A percentile compares a stretch with the other conserved stretches of the same genome.
Conservation (phyloP, 1,140 invertebrate species). For the Drosophila athabasca region DNA sequence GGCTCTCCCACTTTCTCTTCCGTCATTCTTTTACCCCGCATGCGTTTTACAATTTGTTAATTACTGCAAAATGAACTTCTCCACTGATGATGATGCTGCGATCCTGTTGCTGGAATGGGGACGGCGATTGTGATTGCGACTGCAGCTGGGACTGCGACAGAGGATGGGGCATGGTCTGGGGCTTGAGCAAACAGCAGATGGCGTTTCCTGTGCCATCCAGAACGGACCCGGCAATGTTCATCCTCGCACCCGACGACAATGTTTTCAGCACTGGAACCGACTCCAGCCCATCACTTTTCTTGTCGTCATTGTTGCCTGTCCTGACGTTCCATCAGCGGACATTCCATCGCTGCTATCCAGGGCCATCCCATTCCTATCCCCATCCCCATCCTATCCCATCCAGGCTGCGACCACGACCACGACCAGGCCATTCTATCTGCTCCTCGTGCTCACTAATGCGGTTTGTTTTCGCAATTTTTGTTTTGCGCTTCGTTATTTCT, state of each 20-base stretch:
- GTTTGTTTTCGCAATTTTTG: constrained; percentile 74
- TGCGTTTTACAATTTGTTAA: constrained; percentile 79
- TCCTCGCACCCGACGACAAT: constrained; percentile 53
- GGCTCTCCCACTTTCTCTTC: background rate
- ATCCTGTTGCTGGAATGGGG: constrained; percentile 6
- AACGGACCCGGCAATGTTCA: constrained; percentile 23
- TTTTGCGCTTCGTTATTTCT: constrained; percentile 75
- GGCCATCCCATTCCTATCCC: background rate
- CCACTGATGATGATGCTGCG: constrained; percentile 39
- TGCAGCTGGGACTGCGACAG: background rate
- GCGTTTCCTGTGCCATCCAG: constrained; percentile 49
- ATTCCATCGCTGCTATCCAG: constrained; percentile 23
- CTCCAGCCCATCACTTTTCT: constrained; percentile 50
- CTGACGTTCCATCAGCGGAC: constrained; percentile 60
- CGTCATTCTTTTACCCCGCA: constrained; percentile 7
- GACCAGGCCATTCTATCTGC: background rate
- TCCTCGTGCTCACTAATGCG: constrained; percentile 66
- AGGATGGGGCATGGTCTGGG: constrained; percentile 3
- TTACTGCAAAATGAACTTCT: constrained; percentile 80
- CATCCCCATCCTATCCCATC: background rate
- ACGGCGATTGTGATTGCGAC: background rate
- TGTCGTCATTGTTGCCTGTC: constrained; percentile 68
- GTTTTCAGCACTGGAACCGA: constrained; percentile 53
- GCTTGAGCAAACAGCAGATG: constrained; percentile 64
- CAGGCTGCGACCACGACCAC: background rate